Conservation (phyloP, 2,888 invertebrate species). For the Sphaeridia pumilis region DNA sequence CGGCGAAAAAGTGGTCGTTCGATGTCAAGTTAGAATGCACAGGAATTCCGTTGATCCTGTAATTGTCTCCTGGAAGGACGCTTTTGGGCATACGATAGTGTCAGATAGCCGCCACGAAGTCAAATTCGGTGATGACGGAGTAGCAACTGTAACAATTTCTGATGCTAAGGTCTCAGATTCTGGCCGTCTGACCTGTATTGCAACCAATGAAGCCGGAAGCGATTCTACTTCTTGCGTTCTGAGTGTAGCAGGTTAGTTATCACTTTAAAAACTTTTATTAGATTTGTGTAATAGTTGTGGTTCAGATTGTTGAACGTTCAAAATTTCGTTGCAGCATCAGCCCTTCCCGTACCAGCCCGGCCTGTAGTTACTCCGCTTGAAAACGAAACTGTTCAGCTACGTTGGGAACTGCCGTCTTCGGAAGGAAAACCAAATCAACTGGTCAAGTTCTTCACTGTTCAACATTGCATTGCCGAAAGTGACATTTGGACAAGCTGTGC, state of each 20-base stretch:
- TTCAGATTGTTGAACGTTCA: no score
- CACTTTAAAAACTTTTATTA: no score
- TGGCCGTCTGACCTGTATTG: slow-evolving; percentile 59
- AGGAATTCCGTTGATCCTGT: slow-evolving; percentile 18
- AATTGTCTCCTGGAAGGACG: slow-evolving; percentile 36
- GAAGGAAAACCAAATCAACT: slow-evolving; percentile 20
- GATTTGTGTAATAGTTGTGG: no score
- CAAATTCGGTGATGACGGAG: slow-evolving; percentile 41
- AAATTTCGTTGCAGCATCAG: no score
- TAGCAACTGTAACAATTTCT: slow-evolving; percentile 52
- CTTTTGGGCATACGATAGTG: slow-evolving; percentile 38
- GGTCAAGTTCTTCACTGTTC: slow-evolving; percentile 31
- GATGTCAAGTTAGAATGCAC: slow-evolving; percentile 48
- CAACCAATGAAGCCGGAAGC: slow-evolving; percentile 57
- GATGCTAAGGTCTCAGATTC: slow-evolving; percentile 53
- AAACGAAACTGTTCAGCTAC: slow-evolving; percentile 39
- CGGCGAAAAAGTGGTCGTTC: slow-evolving; percentile 50
- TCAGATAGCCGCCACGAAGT: slow-evolving; percentile 37
- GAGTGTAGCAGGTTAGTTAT: slow-evolving; percentile 45
- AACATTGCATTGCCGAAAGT: slow-evolving; percentile 27
- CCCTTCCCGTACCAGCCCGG: slow-evolving; percentile 37
- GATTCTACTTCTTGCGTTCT: slow-evolving; percentile 52
- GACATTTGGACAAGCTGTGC: slow-evolving; percentile 34
- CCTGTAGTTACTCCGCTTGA: slow-evolving; percentile 39
- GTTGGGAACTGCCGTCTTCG: slow-evolving; percentile 38